Evolutionary conservation across 1,140 invertebrate genomes (phyloP).

Genomic region (Battus philenor): DNA sequence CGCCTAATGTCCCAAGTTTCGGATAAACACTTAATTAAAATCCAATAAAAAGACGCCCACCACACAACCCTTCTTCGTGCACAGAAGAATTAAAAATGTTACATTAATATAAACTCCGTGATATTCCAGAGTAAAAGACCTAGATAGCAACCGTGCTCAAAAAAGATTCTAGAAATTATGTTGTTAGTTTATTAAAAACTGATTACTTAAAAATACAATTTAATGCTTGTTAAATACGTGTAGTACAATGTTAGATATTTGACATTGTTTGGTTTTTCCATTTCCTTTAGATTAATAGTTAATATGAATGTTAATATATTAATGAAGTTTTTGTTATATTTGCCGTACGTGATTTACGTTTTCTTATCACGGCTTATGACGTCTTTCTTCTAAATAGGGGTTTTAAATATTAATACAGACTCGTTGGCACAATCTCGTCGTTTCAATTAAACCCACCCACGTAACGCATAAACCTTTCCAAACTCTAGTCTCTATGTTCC

Average conservation of each 20-base stretch:
- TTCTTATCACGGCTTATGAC: constrained; percentile 16
- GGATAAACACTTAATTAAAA: constrained; percentile 59
- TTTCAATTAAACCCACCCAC: constrained; percentile 65
- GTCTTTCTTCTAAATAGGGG: constrained; percentile 24
- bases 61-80: constrained; percentile 18
- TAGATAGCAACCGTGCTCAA: too few relatives aligned
- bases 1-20: constrained; percentile 41
- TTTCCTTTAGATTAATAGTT: too few relatives aligned
- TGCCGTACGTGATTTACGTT: constrained; percentile 17
- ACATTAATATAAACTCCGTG: not conserved
- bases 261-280: too few relatives aligned
- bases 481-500: constrained; percentile 35
- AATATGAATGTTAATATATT: too few relatives aligned
- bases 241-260: too few relatives aligned
- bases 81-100: constrained; percentile 29
- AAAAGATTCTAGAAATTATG: too few relatives aligned
- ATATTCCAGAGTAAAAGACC: too few relatives aligned
- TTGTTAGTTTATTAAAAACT: too few relatives aligned
- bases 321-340: not conserved
- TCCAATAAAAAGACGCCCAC: constrained; percentile 48
- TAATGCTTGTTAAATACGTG: too few relatives aligned
- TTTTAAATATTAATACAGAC: constrained; percentile 57
- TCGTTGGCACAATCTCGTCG: constrained; percentile 53
- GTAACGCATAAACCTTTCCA: constrained; percentile 45
- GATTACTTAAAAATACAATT: too few relatives aligned